These are phyloP conservation scores for Hartigia nigra DNA, from an alignment of 2,888 invertebrate species.

Conservation along the genomic window DNA sequence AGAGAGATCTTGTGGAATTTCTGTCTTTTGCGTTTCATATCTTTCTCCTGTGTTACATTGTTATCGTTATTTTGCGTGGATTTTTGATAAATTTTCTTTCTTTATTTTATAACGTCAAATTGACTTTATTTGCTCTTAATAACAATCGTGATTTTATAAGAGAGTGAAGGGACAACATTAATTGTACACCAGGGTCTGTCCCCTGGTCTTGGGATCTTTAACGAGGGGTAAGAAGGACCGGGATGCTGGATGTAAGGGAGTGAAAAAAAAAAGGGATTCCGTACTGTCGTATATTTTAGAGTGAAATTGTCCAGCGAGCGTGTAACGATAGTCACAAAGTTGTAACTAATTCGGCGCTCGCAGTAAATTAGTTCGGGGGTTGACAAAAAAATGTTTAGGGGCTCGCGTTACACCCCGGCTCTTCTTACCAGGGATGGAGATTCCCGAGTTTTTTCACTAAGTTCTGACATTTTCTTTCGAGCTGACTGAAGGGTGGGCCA, in stretches of 20 bases:
- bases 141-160: not conserved
- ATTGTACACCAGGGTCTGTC: not conserved
- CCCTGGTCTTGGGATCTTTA: constrained; percentile 33
- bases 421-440: not conserved
- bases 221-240: constrained; percentile 18
- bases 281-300: constrained; percentile 4
- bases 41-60: not conserved
- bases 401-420: constrained; percentile 30
- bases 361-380: constrained; percentile 24
- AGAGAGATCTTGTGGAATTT: not conserved
- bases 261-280: constrained; percentile 31
- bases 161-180: not conserved
- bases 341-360: constrained; percentile 27
- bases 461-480: not conserved
- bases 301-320: constrained; percentile 9
- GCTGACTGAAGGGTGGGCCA: not conserved
- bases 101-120: not conserved
- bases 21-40: not conserved
- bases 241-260: not conserved
- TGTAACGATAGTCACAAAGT: constrained; percentile 21
- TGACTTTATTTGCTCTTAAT: not conserved
- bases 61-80: not conserved
- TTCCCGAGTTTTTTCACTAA: not conserved
- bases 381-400: constrained; percentile 9
- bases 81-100: not conserved